Base-by-base conservation (phyloP, 2,797 vertebrate genomes). In the Balearica regulorum region DNA sequence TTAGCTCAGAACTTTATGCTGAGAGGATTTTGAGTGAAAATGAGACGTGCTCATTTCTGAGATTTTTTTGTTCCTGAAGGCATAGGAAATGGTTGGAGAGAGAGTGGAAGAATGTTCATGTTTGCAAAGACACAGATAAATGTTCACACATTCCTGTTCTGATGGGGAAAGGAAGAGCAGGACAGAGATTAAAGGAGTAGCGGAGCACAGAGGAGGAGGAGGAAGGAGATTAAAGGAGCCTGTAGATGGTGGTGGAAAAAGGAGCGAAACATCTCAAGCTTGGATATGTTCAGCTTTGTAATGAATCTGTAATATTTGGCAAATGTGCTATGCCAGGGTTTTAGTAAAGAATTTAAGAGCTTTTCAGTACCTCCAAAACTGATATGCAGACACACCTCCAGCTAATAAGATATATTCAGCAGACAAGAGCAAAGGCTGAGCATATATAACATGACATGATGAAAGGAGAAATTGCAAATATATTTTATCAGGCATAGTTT, bases 181-280 rank as follows among this genome's bases (percentile, higher is more conserved):
- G 16, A 46, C 18, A 65, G 76, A 96, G 96, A 94, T 95, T 94
- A 96, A 94, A 96, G 91, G 87, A 95, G 22, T 31, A 51, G 68
- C 79, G 16, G 48, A 94, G 16, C 26, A 80, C 26, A 80, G 13
- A 87, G 44, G 68, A 70, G 46, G 33, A 93, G 70, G 31, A 93
- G 20, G 61, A 85, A 68, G 35, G 37, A 91, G 82, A 81, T 94
- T 79, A 96, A 94, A 94, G 69, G 53, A 94, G 11, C 11, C 6
- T 39, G 5, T 19, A 86, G 78, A 49, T 78, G 80, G 62, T 75
- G 91, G 51, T 12, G 24, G 51, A 53, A 94, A 83, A 89, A 69
- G n/a, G 17, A 85, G 17, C 2, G 1, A 90, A 96, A 73, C 3
- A 2, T 72, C 43, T 94, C 26, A 79, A 7, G 29, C 29, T 87